Percentiles rank a stretch among this genome's conserved stretches.
phyloP scores from a whole-genome alignment of 2,888 invertebrate species.

The Xestia ashworthii region DNA sequence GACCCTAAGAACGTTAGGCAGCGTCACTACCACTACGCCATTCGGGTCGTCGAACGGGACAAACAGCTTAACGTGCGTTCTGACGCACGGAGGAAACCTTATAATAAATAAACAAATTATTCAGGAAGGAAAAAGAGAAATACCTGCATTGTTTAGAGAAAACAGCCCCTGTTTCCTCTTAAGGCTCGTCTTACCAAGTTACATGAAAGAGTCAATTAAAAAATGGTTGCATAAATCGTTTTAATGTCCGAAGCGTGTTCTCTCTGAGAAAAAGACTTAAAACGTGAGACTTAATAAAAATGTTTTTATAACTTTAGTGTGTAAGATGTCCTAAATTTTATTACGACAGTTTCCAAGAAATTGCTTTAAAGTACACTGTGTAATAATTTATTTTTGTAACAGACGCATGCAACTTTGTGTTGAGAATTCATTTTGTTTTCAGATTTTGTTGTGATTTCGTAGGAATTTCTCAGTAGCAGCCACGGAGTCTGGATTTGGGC shows the following conservation, averaged over 20 bases:
- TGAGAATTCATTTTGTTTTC: not conserved
- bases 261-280: not conserved
- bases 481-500: not conserved
- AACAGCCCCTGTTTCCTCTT: no score
- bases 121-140: no score
- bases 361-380: not conserved
- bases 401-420: not conserved
- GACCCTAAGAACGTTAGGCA: no score
- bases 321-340: not conserved
- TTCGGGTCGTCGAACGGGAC: no score
- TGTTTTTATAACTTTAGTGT: not conserved
- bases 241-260: slow-evolving; percentile 22
- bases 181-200: not conserved
- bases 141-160: no score
- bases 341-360: not conserved
- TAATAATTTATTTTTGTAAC: not conserved
- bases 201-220: slow-evolving; percentile 17
- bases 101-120: no score
- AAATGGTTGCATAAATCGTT: slow-evolving; percentile 18
- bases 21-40: no score
- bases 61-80: no score
- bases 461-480: not conserved
- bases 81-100: no score
- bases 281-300: not conserved
- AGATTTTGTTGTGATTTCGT: not conserved